Evolutionary conservation across 2,113 vertebrate species (phyloP).

Genomic region (Phaethornis superciliosus): DNA sequence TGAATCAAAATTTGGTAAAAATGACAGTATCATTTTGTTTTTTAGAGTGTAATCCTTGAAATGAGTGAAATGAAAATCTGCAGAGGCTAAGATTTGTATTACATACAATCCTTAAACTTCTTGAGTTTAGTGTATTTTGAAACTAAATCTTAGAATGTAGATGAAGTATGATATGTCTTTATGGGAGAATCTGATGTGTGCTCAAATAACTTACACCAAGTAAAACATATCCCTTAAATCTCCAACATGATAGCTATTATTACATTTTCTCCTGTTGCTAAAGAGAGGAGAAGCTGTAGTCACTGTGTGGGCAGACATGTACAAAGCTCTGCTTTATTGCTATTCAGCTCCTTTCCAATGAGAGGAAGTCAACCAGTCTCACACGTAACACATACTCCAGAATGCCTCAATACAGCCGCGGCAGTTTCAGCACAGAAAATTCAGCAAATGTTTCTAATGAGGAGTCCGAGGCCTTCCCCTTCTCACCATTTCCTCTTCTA

Average conservation of each 20-base stretch:
- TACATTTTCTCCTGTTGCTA: background rate
- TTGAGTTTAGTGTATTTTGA: background rate
- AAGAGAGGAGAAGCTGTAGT: background rate
- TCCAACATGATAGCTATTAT: slow-evolving; percentile 40
- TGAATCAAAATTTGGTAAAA: background rate
- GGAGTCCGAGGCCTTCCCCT: background rate
- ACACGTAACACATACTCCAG: background rate
- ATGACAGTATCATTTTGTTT: background rate
- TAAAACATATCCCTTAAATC: background rate
- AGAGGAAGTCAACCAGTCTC: slow-evolving; percentile 28
- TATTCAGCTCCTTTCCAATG: background rate
- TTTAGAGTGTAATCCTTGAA: background rate
- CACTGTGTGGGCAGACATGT: slow-evolving; percentile 24
- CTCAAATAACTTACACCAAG: background rate
- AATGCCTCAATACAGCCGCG: background rate
- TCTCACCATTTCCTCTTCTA: background rate
- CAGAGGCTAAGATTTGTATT: background rate
- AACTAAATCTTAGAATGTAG: background rate
- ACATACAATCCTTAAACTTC: background rate
- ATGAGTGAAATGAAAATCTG: background rate
- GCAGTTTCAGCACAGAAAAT: background rate
- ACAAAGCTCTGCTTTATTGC: slow-evolving; percentile 48
- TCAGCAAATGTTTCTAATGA: background rate
- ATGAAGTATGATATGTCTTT: background rate
- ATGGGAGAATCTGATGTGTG: background rate